Conservation (phyloP, 2,797 vertebrate genomes). For the Clamator glandarius region DNA sequence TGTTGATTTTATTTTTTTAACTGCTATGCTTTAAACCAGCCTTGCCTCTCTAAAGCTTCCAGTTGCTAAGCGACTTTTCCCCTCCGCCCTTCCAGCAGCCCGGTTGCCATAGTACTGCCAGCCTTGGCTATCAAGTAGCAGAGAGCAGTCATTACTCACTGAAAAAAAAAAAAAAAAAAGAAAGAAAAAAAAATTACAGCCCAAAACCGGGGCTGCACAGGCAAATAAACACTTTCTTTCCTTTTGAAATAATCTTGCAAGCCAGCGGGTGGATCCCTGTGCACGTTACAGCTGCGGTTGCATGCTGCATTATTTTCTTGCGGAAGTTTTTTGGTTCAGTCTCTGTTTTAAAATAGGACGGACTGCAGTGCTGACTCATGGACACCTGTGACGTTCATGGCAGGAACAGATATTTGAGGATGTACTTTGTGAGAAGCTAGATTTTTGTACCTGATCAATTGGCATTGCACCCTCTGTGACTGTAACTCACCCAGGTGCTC, state of each 20-base stretch:
- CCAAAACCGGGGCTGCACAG: constrained; percentile 30
- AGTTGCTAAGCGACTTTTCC: constrained; percentile 78
- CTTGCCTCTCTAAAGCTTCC: constrained; percentile 74
- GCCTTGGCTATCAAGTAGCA: constrained; percentile 75
- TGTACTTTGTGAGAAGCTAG: not conserved
- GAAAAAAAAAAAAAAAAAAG: not conserved
- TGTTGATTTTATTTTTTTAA: not conserved
- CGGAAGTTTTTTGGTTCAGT: not conserved
- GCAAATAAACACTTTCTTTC: constrained; percentile 54
- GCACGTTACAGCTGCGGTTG: rapidly evolving
- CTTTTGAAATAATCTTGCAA: not conserved
- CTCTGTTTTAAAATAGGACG: not conserved
- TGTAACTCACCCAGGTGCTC: not conserved
- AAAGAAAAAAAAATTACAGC: not conserved
- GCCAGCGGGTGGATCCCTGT: not conserved
- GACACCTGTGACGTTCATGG: constrained; percentile 17
- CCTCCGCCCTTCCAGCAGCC: constrained; percentile 68
- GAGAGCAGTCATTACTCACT: constrained; percentile 72
- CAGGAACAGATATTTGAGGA: not conserved
- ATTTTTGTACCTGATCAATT: rapidly evolving
- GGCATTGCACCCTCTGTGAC: rapidly evolving
- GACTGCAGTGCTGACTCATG: constrained; percentile 59
- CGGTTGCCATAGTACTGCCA: constrained; percentile 79
- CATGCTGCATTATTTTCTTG: not conserved
- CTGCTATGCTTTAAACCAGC: constrained; percentile 67